A percentile compares a stretch with the other conserved stretches of the same genome.
Evolutionary conservation across 2,797 vertebrate genomes (phyloP).

Genomic region (Choloepus didactylus): DNA sequence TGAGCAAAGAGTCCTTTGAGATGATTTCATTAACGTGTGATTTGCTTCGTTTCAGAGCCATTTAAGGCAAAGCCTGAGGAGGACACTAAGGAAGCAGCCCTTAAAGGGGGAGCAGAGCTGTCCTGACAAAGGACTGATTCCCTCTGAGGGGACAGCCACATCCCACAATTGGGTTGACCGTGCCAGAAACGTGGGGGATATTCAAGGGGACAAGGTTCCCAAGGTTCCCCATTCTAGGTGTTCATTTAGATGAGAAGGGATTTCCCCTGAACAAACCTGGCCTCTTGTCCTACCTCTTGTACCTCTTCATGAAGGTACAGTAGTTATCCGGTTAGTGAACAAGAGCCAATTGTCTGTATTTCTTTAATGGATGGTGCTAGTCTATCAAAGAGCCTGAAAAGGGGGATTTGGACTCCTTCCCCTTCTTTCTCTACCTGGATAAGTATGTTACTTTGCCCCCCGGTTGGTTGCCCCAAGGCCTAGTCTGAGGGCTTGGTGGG

Average conservation of each 20-base stretch:
- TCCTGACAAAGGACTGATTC: not conserved
- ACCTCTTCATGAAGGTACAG: not conserved
- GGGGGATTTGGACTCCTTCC: not conserved
- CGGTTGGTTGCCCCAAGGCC: not conserved
- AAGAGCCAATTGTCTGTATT: not conserved
- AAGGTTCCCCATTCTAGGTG: not conserved
- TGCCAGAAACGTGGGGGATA: not conserved
- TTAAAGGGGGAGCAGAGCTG: not conserved
- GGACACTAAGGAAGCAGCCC: not conserved
- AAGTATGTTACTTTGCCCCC: not conserved
- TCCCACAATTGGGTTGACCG: not conserved
- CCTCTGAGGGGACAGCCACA: not conserved
- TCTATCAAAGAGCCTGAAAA: not conserved
- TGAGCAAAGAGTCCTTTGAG: not conserved
- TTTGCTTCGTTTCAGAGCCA: conserved; percentile 6
- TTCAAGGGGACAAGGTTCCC: not conserved
- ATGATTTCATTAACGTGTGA: not conserved
- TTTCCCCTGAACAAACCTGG: not conserved
- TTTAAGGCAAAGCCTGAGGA: not conserved
- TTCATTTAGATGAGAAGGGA: not conserved
- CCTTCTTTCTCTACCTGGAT: no score
- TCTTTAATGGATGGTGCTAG: not conserved
- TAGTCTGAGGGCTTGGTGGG: no score
- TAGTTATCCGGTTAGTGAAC: not conserved
- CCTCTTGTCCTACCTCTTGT: not conserved